Base-by-base conservation (phyloP, 2,113 vertebrate species). In the Centrocercus urophasianus region DNA sequence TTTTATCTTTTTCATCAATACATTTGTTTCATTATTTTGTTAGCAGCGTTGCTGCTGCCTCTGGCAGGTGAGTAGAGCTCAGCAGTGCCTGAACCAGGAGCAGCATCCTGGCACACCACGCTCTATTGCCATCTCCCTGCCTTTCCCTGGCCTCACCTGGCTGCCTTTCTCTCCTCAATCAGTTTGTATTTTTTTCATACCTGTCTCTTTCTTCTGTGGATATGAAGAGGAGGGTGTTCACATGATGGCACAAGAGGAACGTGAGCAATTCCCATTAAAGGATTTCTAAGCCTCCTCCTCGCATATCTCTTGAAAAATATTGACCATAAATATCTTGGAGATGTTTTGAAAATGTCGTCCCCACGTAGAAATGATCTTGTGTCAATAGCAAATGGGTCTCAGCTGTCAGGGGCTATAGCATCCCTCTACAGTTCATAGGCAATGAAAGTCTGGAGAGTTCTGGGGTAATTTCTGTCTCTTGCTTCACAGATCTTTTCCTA, bases 71-170 rank as follows among this genome's bases (percentile, higher is more conserved):
- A 7, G 52, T 57, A 32, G 42, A 42, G 38, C 28, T 12, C 56
- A 59, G 8, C 11, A 24, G 6, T 3, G 11, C 28, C 38, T 42
- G 32, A 8, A 8, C 14, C n/a, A 4, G 0, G 0, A 36, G 69
- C 11, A 2, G 4, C 77, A 64, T 16, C 45, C 2, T 36, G 2
- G 12, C 45, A 4, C 16, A 3, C 27, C 1, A 1, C 24, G 8
- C 28, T 56, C 48, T 57, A 42, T 42, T 1, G 3, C 48, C 17
- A 38, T 54, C 61, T 21, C 20, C 36, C 34, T 1, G 1, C 30
- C 36, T 17, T 30, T 21, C 20, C 36, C 43, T 1, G 1, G 30
- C 40, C 16, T 30, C 3, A 14, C 45, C 57, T 24, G 19, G 34
- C 70, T 75, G 34, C 0, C 42, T 83, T 61, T 15, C 54, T 72